Evolutionary conservation across 2,113 vertebrate genomes (phyloP).

Genomic region (Stigmatopora nigra): DNA sequence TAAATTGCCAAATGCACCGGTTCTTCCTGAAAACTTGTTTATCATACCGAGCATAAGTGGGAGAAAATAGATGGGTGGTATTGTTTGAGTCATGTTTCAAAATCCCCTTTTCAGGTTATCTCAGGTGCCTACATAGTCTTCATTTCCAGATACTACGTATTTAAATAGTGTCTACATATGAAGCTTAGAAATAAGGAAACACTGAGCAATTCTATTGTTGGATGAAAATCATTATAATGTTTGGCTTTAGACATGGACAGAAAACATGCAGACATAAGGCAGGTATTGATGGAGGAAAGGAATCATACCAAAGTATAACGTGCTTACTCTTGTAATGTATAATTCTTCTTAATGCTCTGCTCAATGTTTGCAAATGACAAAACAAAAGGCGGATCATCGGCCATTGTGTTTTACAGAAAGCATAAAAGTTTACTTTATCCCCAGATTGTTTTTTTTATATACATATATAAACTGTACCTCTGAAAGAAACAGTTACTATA

Average conservation of each 20-base stretch:
- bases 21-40: slow-evolving; percentile 2
- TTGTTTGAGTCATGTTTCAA: slow-evolving; percentile 16
- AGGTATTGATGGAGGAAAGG: slow-evolving; percentile 22
- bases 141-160: too few relatives aligned
- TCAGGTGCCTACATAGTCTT: neutral
- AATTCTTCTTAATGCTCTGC: slow-evolving; percentile 12
- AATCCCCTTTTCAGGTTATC: slow-evolving; percentile 17
- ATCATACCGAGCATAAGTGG: neutral
- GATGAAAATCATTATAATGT: neutral
- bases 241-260: slow-evolving; percentile 3
- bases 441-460: slow-evolving; percentile 36
- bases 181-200: neutral
- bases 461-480: slow-evolving; percentile 51
- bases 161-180: neutral
- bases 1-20: slow-evolving; percentile 34
- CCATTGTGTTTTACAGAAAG: too few relatives aligned
- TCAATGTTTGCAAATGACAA: slow-evolving; percentile 15
- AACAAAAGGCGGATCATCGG: slow-evolving; percentile 17
- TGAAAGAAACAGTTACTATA: slow-evolving; percentile 49
- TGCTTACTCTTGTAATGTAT: slow-evolving; percentile 18
- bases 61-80: too few relatives aligned
- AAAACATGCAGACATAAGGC: neutral
- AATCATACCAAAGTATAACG: slow-evolving; percentile 36
- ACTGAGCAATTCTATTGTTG: slow-evolving; percentile 4
- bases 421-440: slow-evolving; percentile 15